Evolutionary conservation across 2,888 invertebrate species (phyloP), one percentile per base, ranked within the genome.

Genomic region (Apomyelois bistriatella): DNA sequence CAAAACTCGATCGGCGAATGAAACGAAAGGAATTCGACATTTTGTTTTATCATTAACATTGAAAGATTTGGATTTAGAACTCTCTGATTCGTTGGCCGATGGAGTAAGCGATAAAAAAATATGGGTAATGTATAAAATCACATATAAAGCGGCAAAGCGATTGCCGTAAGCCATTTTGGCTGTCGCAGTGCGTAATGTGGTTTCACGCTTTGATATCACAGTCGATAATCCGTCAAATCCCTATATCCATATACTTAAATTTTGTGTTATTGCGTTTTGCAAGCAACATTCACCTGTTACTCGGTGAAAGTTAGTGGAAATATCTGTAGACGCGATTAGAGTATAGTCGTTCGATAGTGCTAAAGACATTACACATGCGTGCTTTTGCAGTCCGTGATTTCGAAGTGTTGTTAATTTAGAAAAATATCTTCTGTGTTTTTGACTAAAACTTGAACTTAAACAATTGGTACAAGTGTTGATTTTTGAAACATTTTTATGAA

Each of bases 131-230:
- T 75, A 70, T 70, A 65, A 73, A 70, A 70, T 80, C 70, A 86
- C 84, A 86, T 71, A 75, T 67, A 85, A 89, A 89, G 88, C 87
- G 81, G 84, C 86, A 86, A 52, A 86, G 87, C 85, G 74, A 71
- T 22, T 76, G 86, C 87, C 86, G 82, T 75, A 79, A 76, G 77
- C 79, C 72, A 69, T 65, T 53, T 57, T 61, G 73, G 80, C 81
- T 73, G 68, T 75, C 81, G 77, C 79, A 72, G 87, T 88, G 88
- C 82, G 70, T 71, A 61, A 73, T 71, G 85, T 85, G 86, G 84
- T 76, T 65, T 61, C 68, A 71, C 56, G 66, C 59, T 68, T 68
- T 60, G 48, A 61, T 56, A 41, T 66, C 53, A 62, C 58, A 62
- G 53, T 66, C 53, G 55, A 65, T 58, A 59, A 64, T 65, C 61